Conservation (phyloP, 2,797 vertebrate genomes). For the Enteromius radiatus region DNA sequence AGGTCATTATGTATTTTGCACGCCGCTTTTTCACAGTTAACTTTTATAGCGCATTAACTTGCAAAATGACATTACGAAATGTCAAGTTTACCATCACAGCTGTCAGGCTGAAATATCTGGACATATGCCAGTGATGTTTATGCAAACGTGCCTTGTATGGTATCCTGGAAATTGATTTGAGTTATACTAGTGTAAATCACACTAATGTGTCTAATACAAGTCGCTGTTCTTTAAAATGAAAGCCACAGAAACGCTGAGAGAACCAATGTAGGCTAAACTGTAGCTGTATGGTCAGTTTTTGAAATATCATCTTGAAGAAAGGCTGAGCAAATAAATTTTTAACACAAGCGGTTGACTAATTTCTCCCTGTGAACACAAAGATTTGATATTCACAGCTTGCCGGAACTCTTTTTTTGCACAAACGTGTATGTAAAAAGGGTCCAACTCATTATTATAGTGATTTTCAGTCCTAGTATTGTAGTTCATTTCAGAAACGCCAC, state of each 20-base stretch:
- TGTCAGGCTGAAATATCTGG: slow-evolving; percentile 12
- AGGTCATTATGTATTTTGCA: slow-evolving; percentile 2
- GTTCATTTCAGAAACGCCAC: slow-evolving; percentile 16
- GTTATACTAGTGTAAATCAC: not conserved
- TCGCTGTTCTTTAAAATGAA: not conserved
- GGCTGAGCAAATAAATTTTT: not conserved
- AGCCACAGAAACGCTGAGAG: not conserved
- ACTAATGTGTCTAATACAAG: too few relatives aligned
- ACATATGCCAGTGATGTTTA: slow-evolving; percentile 12
- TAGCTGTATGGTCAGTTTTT: not conserved
- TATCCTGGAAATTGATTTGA: slow-evolving; percentile 1
- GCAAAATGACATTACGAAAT: slow-evolving; percentile 18
- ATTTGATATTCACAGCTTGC: slow-evolving; percentile 13
- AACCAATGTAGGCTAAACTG: not conserved
- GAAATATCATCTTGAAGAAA: slow-evolving; percentile 8
- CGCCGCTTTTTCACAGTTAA: not conserved
- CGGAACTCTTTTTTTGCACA: not conserved
- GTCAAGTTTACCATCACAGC: slow-evolving; percentile 34
- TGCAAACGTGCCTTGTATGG: slow-evolving; percentile 38
- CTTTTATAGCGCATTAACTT: slow-evolving; percentile 7
- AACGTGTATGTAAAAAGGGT: slow-evolving; percentile 21
- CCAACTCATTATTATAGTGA: slow-evolving; percentile 17
- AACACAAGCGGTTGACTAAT: not conserved
- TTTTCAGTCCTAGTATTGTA: slow-evolving; percentile 13
- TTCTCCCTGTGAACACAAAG: slow-evolving; percentile 10